Evolutionary conservation across 2,113 vertebrate species (phyloP).

Genomic region (Baryphthengus martii): DNA sequence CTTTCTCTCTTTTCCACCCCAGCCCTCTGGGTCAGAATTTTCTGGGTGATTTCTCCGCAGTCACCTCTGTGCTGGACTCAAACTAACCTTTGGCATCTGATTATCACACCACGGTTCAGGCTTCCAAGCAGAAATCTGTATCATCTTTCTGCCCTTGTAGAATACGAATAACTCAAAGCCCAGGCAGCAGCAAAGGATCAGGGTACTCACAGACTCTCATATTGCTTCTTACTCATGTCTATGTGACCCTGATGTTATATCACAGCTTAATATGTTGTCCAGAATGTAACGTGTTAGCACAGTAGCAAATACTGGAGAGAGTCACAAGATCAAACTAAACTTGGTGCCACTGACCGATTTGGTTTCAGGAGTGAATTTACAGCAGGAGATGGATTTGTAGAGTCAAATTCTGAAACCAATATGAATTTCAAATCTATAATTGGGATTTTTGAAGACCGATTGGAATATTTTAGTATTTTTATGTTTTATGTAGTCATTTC

Average conservation of each 20-base stretch:
- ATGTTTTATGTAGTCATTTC: not conserved
- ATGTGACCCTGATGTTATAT: constrained; percentile 47
- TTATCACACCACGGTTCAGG: not conserved
- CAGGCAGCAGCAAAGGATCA: not conserved
- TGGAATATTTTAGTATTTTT: not conserved
- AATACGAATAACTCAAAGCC: not conserved
- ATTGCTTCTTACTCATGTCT: constrained; percentile 18
- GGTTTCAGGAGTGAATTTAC: constrained; percentile 22
- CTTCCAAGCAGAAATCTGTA: not conserved
- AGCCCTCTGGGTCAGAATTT: not conserved
- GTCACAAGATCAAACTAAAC: constrained; percentile 50
- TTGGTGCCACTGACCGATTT: not conserved
- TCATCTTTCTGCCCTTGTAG: constrained; percentile 37
- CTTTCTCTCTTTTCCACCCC: not conserved
- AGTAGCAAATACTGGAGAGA: constrained; percentile 5
- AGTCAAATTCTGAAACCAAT: not conserved
- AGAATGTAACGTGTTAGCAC: constrained; percentile 43
- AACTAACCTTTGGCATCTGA: not conserved
- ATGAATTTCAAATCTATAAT: not conserved
- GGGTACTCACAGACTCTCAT: not conserved
- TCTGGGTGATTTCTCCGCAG: not conserved
- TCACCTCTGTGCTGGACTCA: not conserved
- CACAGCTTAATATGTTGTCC: constrained; percentile 32
- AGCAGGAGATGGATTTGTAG: not conserved
- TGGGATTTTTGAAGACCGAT: not conserved